Conservation (phyloP, 1,140 invertebrate species). For the Bombus sibiricus region DNA sequence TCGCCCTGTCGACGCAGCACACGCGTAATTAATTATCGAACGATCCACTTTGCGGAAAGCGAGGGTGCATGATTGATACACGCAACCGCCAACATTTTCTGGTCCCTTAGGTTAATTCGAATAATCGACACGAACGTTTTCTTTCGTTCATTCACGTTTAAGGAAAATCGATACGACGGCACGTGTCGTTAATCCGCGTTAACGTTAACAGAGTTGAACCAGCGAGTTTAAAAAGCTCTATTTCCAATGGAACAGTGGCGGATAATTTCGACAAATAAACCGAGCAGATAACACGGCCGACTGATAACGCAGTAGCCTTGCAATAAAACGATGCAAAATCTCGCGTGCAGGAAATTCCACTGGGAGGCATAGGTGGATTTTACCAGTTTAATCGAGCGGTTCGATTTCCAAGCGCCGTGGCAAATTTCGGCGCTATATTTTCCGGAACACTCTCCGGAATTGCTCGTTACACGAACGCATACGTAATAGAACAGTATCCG, state of each 20-base stretch:
- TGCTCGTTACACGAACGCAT: constrained; percentile 32
- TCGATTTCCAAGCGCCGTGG: constrained; percentile 26
- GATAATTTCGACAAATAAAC: constrained; percentile 9
- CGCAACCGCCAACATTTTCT: not conserved
- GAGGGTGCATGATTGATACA: constrained; percentile 4
- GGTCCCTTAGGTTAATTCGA: not conserved
- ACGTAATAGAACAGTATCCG: not conserved
- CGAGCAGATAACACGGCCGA: not conserved
- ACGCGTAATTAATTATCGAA: constrained; percentile 40
- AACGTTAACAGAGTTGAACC: too few relatives aligned
- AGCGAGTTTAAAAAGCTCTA: too few relatives aligned
- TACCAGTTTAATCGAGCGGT: constrained; percentile 29
- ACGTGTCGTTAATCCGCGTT: too few relatives aligned
- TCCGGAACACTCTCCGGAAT: constrained; percentile 22
- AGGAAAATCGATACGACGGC: not conserved
- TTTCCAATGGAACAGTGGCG: not conserved
- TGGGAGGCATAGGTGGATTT: constrained; percentile 10
- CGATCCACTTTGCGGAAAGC: constrained; percentile 14
- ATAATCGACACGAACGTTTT: not conserved
- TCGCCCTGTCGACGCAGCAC: not conserved
- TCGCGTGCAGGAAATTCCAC: not conserved
- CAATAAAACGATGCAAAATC: constrained; percentile 31
- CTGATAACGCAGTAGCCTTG: not conserved
- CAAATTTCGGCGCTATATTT: constrained; percentile 16
- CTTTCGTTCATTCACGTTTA: not conserved